Base-by-base conservation (phyloP, 2,888 invertebrate species). In the Eumerus sabulonum region DNA sequence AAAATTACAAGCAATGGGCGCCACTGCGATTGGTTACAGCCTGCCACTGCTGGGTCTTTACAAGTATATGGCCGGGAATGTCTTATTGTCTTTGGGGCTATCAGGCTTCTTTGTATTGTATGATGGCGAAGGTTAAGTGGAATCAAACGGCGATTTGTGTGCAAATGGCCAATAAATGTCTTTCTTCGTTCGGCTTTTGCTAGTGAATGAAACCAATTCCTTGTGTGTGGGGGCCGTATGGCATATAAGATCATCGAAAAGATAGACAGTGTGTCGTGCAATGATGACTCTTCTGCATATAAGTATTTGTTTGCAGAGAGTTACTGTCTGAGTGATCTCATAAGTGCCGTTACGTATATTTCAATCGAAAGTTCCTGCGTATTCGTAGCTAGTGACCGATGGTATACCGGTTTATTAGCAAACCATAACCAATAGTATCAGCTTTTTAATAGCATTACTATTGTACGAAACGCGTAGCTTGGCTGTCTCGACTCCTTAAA, bases 121-220 rank as follows among this genome's bases (percentile, higher is more conserved):
- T 27, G 9, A 9, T 14, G 5, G 17, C 9, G 17, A 11, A 40
- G 19, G 50, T 53, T 27, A 35, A 13, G 51, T 53, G 38, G 64
- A 50, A 53, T 51, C 35, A 76, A 57, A 71, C 48, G 47, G 66
- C 56, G 71, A 76, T 76, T 76, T 76, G 76, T 62, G 66, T 62
- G 66, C 76, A 77, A 77, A 77, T 72, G 59, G 56, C 72, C 47
- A 77, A 66, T 77, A 47, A 62, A 51, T 50, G 60, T 62, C 45
- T 57, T 50, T 5, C 13, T 19, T 40, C 27, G 2, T 27, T 27
- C 27, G 27, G 27, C 27, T 27, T 27, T 27, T 27, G 27, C 7
- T 27, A 27, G 27, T 27, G 27, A 47, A 56, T 1, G 42, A 19
- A n/a, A 14, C 16, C 12, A 50, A 27, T n/a, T 19, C n/a, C 12